These are phyloP conservation scores for Probaryconus sp. DNA, from an alignment of 1,140 invertebrate genomes.

Conservation along the genomic window DNA sequence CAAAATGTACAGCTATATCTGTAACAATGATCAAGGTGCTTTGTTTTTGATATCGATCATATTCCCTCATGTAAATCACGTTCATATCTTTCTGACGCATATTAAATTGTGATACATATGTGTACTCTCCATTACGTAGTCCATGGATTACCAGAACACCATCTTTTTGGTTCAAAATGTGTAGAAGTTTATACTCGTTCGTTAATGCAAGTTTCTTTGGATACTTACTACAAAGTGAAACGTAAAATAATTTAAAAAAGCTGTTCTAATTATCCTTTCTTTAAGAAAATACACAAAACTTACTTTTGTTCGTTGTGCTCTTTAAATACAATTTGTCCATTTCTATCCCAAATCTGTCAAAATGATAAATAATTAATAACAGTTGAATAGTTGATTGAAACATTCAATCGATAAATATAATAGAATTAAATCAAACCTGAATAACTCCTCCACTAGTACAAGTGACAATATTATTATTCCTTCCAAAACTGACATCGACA, in stretches of 20 bases:
- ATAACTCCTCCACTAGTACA: slow-evolving; percentile 68
- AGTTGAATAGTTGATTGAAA: background rate
- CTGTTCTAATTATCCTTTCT: background rate
- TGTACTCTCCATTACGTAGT: slow-evolving; percentile 34
- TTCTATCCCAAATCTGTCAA: slow-evolving; percentile 67
- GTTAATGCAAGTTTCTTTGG: slow-evolving; percentile 67
- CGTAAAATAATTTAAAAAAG: background rate
- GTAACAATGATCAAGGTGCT: slow-evolving; percentile 70
- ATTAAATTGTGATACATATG: slow-evolving; percentile 66
- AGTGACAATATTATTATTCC: slow-evolving; percentile 65
- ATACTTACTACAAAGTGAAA: slow-evolving; percentile 63
- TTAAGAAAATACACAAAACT: slow-evolving; percentile 4
- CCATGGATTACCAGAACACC: slow-evolving; percentile 62
- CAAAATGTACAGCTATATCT: slow-evolving; percentile 62
- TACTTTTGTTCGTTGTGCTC: slow-evolving; percentile 24
- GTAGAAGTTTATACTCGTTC: slow-evolving; percentile 56
- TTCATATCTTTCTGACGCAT: slow-evolving; percentile 54
- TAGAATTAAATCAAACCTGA: slow-evolving; percentile 49
- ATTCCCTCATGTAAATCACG: slow-evolving; percentile 63
- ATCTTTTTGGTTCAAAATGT: slow-evolving; percentile 64
- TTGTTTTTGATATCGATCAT: slow-evolving; percentile 43
- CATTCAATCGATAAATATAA: slow-evolving; percentile 8
- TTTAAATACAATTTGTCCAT: slow-evolving; percentile 51
- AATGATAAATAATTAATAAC: slow-evolving; percentile 14
- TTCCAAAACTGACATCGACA: slow-evolving; percentile 68